These are phyloP conservation scores for Muscicapa comitata DNA, from an alignment of 2,797 vertebrate genomes.

Conservation along the genomic window DNA sequence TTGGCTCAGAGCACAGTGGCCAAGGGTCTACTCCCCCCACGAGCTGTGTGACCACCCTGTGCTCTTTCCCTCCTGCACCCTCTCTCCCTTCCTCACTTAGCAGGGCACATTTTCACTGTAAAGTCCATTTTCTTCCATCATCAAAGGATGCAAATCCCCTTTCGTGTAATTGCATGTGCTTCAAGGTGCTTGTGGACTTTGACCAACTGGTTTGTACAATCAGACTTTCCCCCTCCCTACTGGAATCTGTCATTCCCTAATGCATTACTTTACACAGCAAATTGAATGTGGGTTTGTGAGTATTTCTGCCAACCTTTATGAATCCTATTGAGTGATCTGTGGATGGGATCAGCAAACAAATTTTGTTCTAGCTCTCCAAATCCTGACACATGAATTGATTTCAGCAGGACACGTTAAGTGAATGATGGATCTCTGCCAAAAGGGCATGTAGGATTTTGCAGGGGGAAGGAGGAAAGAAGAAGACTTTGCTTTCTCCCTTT, in stretches of 20 bases:
- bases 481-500: constrained; percentile 38
- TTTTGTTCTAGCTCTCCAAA: constrained; percentile 40
- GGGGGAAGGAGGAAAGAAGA: not conserved
- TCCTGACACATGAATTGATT: constrained; percentile 59
- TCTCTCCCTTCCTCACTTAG: not conserved
- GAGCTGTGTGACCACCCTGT: rapidly evolving
- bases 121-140: not conserved
- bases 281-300: constrained; percentile 5
- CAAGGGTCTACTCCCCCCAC: rapidly evolving
- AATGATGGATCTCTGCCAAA: constrained; percentile 61
- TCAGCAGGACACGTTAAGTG: constrained; percentile 45
- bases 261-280: not conserved
- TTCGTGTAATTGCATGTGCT: not conserved
- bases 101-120: not conserved
- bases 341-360: constrained; percentile 61
- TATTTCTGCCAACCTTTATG: constrained; percentile 3
- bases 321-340: constrained; percentile 52
- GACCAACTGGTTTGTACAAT: not conserved
- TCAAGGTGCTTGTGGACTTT: not conserved
- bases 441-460: constrained; percentile 47
- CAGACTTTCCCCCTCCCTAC: not conserved
- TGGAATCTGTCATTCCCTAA: constrained; percentile 15
- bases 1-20: not conserved
- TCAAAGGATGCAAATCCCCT: not conserved
- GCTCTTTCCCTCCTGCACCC: not conserved